Conservation (phyloP, 2,113 vertebrate genomes). For the Dasypus novemcinctus region DNA sequence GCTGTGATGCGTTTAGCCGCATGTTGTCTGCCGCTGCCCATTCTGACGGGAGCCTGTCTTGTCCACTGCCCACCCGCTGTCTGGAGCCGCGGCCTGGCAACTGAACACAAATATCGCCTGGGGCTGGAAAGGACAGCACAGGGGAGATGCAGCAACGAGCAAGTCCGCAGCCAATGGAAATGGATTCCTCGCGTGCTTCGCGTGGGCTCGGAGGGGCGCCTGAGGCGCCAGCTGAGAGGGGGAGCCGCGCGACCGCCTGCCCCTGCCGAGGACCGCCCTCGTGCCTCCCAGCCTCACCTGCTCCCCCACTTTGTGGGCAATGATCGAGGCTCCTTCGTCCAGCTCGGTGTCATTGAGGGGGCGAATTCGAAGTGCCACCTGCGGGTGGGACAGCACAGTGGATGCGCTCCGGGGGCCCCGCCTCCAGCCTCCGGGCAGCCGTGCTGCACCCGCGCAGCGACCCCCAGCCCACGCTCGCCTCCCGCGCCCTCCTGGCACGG, state of each 20-base stretch:
- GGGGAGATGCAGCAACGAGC: neutral
- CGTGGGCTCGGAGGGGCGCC: too few species aligned
- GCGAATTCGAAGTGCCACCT: constrained; percentile 79
- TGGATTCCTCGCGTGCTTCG: too few species aligned
- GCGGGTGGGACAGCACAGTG: neutral
- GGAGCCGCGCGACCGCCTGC: neutral
- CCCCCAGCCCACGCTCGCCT: too few species aligned
- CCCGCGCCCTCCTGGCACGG: too few species aligned
- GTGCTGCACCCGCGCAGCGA: neutral
- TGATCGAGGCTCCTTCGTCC: constrained; percentile 77
- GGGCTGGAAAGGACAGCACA: neutral
- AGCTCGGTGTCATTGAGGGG: constrained; percentile 66
- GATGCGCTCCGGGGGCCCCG: fast-evolving
- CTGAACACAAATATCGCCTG: too few species aligned
- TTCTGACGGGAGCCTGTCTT: neutral
- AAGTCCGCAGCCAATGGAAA: too few species aligned
- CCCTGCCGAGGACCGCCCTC: neutral
- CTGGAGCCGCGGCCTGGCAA: fast-evolving
- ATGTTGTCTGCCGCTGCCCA: fast-evolving
- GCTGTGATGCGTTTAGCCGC: too few species aligned
- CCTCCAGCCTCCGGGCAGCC: too few species aligned
- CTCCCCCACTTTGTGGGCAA: constrained; percentile 73
- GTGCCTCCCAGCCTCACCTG: constrained; percentile 73
- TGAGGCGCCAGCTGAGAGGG: too few species aligned
- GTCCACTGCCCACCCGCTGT: neutral